Conservation (phyloP, 2,888 invertebrate species). For the Anthoptus insignis region DNA sequence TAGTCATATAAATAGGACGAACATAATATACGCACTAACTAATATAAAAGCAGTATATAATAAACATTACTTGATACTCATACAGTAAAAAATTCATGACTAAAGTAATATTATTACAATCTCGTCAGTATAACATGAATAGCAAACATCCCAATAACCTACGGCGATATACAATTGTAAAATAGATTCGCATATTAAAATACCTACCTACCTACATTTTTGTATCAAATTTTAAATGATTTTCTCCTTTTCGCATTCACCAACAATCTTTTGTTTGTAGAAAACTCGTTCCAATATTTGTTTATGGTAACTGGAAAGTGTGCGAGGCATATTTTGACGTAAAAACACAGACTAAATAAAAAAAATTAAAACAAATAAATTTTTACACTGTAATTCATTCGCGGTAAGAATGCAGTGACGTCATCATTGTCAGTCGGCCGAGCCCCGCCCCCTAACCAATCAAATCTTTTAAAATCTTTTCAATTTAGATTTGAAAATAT, state of each 20-base stretch:
- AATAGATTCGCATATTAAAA: constrained; percentile 82
- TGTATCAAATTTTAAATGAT: constrained; percentile 81
- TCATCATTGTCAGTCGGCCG: too few species aligned
- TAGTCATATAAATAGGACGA: constrained; percentile 49
- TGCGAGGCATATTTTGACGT: not conserved
- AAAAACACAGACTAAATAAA: not conserved
- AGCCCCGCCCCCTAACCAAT: too few species aligned
- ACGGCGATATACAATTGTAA: constrained; percentile 70
- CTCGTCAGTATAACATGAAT: constrained; percentile 53
- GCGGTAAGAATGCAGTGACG: too few species aligned
- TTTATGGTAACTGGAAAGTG: constrained; percentile 61
- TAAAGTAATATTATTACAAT: constrained; percentile 62
- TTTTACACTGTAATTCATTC: too few species aligned
- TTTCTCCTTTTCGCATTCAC: constrained; percentile 61
- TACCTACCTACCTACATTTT: constrained; percentile 85
- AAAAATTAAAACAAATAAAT: too few species aligned
- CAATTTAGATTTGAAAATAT: too few species aligned
- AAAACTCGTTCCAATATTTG: constrained; percentile 64
- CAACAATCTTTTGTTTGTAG: constrained; percentile 58
- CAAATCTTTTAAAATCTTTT: too few species aligned
- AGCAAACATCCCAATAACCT: constrained; percentile 49
- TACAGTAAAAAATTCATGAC: constrained; percentile 35
- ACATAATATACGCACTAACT: constrained; percentile 59
- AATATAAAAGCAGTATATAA: constrained; percentile 37
- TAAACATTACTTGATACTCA: constrained; percentile 33